Percentiles rank a stretch among this genome's conserved stretches.
These are phyloP conservation scores for Poeciliopsis turrubarensis DNA, from an alignment of 2,113 vertebrate species.

Conservation along the genomic window DNA sequence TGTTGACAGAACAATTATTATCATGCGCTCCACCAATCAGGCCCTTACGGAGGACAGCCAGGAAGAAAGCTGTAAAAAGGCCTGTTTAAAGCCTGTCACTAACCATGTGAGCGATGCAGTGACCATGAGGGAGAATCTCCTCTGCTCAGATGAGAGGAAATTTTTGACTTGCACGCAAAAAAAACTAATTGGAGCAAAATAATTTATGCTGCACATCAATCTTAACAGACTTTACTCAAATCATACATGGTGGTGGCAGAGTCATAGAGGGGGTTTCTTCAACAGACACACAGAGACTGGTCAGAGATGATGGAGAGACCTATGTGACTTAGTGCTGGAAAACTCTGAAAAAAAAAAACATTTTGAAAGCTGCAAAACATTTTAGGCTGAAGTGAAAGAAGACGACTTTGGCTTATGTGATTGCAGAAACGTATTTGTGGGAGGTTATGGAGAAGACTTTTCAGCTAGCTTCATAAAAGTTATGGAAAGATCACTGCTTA, in stretches of 20 bases:
- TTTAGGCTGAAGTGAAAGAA: constrained; percentile 11
- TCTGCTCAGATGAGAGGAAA: background rate
- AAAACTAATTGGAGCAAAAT: background rate
- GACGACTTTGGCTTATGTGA: too few relatives aligned
- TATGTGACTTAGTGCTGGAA: background rate
- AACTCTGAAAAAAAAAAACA: background rate
- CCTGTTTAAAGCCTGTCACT: background rate
- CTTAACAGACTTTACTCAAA: background rate
- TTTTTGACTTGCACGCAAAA: background rate
- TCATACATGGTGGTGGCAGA: background rate
- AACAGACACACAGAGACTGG: background rate
- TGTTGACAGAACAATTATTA: background rate
- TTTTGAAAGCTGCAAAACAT: background rate
- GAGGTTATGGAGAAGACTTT: too few relatives aligned
- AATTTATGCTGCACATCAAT: background rate
- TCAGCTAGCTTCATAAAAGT: too few relatives aligned
- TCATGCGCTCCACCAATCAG: background rate
- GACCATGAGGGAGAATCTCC: background rate
- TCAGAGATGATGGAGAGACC: background rate
- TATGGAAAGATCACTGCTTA: too few relatives aligned
- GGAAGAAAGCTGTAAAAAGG: background rate
- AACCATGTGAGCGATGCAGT: background rate
- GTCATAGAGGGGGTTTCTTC: background rate
- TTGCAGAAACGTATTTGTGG: too few relatives aligned
- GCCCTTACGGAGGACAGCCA: background rate